A percentile compares a stretch with the other conserved stretches of the same genome.
Conservation (phyloP, 2,888 invertebrate species). For the Chrysolina haemoptera region DNA sequence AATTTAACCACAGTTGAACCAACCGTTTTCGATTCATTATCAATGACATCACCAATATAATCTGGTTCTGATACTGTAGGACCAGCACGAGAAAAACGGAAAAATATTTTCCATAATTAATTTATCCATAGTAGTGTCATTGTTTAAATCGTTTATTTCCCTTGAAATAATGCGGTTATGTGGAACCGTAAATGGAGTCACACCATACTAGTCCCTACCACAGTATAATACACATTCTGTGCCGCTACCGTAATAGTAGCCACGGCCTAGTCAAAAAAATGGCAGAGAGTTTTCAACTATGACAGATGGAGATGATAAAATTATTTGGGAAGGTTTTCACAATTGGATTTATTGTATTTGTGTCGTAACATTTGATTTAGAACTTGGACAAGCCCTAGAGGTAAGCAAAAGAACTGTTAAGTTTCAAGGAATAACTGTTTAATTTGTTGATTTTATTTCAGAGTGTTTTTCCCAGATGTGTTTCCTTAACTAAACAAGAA, state of each 20-base stretch:
- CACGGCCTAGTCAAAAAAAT: conserved; percentile 1
- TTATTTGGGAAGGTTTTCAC: conserved; percentile 81
- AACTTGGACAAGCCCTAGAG: conserved; percentile 98
- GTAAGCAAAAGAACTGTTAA: conserved; percentile 67
- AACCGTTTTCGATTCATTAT: too few relatives aligned
- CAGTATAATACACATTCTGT: too few relatives aligned
- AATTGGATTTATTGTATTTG: conserved; percentile 99
- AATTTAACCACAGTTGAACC: too few relatives aligned
- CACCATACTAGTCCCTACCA: not conserved
- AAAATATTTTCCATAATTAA: too few relatives aligned
- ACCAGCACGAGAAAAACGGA: too few relatives aligned
- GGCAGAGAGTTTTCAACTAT: conserved; percentile 47
- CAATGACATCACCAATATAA: too few relatives aligned
- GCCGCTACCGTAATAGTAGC: not conserved
- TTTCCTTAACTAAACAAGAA: conserved; percentile 86
- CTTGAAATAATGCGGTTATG: too few relatives aligned
- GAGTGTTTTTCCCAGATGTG: conserved; percentile 87
- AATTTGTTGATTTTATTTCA: conserved; percentile 64
- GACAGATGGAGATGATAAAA: conserved; percentile 56
- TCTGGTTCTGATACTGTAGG: too few relatives aligned
- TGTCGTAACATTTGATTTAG: conserved; percentile 98
- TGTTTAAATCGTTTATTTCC: too few relatives aligned
- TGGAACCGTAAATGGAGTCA: too few relatives aligned
- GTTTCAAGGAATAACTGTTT: conserved; percentile 29
- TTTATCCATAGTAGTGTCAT: too few relatives aligned